These are phyloP conservation scores for Pygocentrus nattereri DNA, from an alignment of 2,797 vertebrate genomes.

Conservation along the genomic window DNA sequence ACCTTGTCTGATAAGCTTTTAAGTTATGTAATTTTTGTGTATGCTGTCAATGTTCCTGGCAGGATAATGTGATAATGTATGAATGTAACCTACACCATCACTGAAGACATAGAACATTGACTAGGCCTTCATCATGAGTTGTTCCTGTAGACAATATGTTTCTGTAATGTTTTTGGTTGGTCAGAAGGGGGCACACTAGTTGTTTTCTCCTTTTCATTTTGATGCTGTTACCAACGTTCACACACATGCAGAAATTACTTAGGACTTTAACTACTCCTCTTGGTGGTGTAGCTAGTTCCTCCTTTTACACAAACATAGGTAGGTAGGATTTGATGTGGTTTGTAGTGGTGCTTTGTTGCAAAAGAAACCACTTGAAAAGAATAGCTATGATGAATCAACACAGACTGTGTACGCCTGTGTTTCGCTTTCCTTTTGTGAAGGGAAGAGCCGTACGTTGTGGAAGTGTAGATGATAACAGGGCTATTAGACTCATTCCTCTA, in stretches of 20 bases:
- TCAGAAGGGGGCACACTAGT: conserved; percentile 25
- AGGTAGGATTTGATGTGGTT: not conserved
- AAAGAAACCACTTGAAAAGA: not conserved
- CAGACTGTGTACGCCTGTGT: no score
- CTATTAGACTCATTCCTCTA: no score
- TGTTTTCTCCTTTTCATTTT: not conserved
- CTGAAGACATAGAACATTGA: not conserved
- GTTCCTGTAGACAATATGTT: no score
- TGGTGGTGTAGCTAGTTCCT: not conserved
- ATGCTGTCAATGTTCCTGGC: no score
- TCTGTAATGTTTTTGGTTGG: conserved; percentile 16
- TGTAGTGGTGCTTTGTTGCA: not conserved
- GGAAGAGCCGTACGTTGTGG: no score
- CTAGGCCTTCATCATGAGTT: not conserved
- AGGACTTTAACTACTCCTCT: no score
- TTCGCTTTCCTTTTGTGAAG: no score
- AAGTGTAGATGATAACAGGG: no score
- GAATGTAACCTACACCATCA: no score
- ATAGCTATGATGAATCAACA: not conserved
- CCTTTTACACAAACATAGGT: conserved; percentile 26
- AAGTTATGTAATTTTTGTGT: no score
- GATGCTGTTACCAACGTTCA: not conserved
- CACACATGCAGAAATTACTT: no score
- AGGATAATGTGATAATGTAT: no score
- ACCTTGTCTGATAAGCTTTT: not conserved